Evolutionary conservation across 1,140 invertebrate species (phyloP).

Genomic region (Bombyx mori): DNA sequence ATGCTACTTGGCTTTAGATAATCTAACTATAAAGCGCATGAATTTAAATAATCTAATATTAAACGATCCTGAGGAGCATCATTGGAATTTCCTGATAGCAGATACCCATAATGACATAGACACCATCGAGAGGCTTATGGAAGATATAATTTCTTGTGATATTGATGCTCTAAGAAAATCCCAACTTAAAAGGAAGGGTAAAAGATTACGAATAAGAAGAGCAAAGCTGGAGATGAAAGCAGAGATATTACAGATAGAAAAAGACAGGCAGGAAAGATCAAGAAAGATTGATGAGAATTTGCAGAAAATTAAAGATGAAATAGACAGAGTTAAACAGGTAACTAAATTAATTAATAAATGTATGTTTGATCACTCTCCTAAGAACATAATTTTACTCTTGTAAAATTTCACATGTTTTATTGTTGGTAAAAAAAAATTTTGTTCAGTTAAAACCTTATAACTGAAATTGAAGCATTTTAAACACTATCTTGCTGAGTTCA

Average conservation of each 20-base stretch:
- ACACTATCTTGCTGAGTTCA: too few species aligned
- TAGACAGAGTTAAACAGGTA: slow-evolving; percentile 75
- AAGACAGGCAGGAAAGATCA: slow-evolving; percentile 57
- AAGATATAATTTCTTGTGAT: slow-evolving; percentile 51
- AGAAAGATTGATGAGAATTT: slow-evolving; percentile 75
- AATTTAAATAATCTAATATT: too few species aligned
- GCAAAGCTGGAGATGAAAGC: slow-evolving; percentile 54
- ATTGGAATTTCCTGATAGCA: slow-evolving; percentile 66
- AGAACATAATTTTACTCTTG: too few species aligned
- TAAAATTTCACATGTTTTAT: too few species aligned
- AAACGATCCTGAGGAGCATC: too few species aligned
- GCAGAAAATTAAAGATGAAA: slow-evolving; percentile 73
- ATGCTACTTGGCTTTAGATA: too few species aligned
- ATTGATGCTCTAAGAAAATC: slow-evolving; percentile 61
- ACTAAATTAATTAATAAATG: neutral
- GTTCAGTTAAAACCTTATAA: too few species aligned
- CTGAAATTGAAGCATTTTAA: too few species aligned
- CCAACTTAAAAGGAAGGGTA: slow-evolving; percentile 70
- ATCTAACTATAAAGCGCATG: too few species aligned
- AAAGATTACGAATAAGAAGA: slow-evolving; percentile 70
- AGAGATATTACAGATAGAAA: slow-evolving; percentile 51
- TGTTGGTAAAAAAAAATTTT: too few species aligned
- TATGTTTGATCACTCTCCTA: too few species aligned
- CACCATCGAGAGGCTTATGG: slow-evolving; percentile 55
- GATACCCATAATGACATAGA: slow-evolving; percentile 63